Conservation (phyloP, 2,797 vertebrate genomes). For the Alectoris magna region DNA sequence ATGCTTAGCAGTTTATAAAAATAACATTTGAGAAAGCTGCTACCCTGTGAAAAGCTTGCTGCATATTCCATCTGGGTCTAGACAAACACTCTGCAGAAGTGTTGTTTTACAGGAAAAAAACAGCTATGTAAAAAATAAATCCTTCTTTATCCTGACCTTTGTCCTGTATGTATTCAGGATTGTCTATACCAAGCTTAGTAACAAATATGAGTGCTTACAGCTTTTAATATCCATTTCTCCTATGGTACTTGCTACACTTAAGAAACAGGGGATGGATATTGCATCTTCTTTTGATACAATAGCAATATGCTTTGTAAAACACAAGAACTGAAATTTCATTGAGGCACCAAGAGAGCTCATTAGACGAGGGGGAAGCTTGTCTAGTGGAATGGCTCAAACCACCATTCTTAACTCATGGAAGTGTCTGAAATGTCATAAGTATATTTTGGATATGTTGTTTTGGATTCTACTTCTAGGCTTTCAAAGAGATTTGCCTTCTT, state of each 20-base stretch:
- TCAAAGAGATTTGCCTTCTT: not conserved
- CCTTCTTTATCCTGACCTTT: not conserved
- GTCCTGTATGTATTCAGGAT: not conserved
- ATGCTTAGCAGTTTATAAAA: not conserved
- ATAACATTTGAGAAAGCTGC: not conserved
- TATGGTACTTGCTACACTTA: not conserved
- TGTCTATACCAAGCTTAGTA: not conserved
- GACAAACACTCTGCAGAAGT: not conserved
- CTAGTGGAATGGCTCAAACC: not conserved
- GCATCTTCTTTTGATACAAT: not conserved
- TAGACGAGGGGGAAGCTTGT: not conserved
- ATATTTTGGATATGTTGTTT: not conserved
- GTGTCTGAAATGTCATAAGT: not conserved
- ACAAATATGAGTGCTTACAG: not conserved
- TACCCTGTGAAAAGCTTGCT: not conserved
- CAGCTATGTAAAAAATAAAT: not conserved
- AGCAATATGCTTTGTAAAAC: not conserved
- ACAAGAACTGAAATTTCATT: not conserved
- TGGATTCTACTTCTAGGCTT: not conserved
- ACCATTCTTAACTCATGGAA: not conserved
- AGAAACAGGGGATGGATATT: not conserved
- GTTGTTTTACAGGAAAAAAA: not conserved
- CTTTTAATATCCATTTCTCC: not conserved
- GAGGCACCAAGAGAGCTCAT: not conserved
- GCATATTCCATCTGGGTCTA: not conserved